phyloP scores from a whole-genome alignment of 37 sponge, comb jelly and placozoan species.

The Ianthella basta region DNA sequence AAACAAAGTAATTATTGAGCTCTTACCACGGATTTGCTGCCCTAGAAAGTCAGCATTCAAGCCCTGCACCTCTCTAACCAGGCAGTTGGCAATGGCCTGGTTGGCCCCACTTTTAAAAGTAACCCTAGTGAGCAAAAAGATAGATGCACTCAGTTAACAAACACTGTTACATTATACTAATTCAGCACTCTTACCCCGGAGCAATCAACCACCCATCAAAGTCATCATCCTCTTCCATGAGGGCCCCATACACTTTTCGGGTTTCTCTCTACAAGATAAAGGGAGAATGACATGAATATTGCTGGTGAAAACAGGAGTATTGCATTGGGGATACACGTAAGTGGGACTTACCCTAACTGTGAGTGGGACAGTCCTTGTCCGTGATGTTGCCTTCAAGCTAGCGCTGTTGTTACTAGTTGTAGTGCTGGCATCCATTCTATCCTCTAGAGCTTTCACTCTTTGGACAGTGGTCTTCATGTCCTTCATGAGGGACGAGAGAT shows the following conservation, averaged over 20 bases:
- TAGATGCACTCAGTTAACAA: neutral
- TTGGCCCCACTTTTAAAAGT: neutral
- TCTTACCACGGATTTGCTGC: conserved; percentile 7
- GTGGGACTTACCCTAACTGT: conserved; percentile 13
- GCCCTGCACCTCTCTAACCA: neutral
- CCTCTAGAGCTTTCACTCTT: no score
- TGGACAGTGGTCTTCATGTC: no score
- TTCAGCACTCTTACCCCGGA: conserved; percentile 15
- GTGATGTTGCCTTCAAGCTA: no score
- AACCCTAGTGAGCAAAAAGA: neutral
- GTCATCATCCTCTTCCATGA: conserved; percentile 43
- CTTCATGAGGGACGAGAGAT: no score
- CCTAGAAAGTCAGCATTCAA: no score
- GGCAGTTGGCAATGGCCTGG: neutral
- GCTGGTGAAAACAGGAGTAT: neutral
- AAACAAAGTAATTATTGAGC: no score
- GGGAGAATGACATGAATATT: neutral
- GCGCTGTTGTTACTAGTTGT: no score
- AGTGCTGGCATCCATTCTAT: no score
- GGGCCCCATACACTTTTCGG: conserved; percentile 24
- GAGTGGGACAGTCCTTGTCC: conserved; percentile 14
- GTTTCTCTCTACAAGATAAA: conserved; percentile 32
- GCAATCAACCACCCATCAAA: conserved; percentile 45
- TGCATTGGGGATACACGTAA: neutral
- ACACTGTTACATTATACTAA: neutral